Conservation (phyloP, 2,888 invertebrate species). For the Caenorhabditis doughertyi region DNA sequence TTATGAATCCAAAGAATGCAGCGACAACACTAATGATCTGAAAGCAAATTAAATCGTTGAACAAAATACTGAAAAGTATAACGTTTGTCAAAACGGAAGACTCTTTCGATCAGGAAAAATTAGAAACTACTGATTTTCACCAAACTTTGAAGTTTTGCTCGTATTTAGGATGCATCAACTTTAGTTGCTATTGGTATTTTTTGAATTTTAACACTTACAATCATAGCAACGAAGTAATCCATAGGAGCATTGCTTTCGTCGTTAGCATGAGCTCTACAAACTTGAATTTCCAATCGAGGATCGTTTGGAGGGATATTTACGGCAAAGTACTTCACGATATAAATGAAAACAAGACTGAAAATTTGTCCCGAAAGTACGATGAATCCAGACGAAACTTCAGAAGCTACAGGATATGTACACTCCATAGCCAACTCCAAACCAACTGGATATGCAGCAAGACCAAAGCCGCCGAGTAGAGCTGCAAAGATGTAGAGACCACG, state of each 20-base stretch:
- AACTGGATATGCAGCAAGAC: conserved; percentile 50
- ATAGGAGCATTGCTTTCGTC: conserved; percentile 31
- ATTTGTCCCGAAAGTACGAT: conserved; percentile 40
- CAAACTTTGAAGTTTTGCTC: too few species aligned
- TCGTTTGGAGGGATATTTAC: neutral
- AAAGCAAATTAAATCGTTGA: neutral
- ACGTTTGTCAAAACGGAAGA: too few species aligned
- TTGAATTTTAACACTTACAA: conserved; percentile 11
- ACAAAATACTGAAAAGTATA: too few species aligned
- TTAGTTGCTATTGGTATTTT: too few species aligned
- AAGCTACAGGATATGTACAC: conserved; percentile 19
- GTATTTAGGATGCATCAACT: too few species aligned
- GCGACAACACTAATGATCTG: neutral
- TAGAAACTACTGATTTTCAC: too few species aligned
- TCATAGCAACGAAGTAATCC: conserved; percentile 1
- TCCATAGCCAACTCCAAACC: conserved; percentile 47
- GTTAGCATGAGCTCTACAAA: neutral
- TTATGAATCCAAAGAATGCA: neutral
- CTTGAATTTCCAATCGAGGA: neutral
- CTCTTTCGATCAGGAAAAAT: too few species aligned
- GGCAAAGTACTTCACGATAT: conserved; percentile 9
- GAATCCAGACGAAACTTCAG: conserved; percentile 29
- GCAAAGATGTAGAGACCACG: neutral
- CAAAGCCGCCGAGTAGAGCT: conserved; percentile 24
- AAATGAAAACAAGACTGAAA: conserved; percentile 13